A percentile compares a stretch with the other conserved stretches of the same genome.
These are phyloP conservation scores for Liopterus haemorrhoidalis DNA, from an alignment of 2,888 invertebrate genomes.

Conservation along the genomic window DNA sequence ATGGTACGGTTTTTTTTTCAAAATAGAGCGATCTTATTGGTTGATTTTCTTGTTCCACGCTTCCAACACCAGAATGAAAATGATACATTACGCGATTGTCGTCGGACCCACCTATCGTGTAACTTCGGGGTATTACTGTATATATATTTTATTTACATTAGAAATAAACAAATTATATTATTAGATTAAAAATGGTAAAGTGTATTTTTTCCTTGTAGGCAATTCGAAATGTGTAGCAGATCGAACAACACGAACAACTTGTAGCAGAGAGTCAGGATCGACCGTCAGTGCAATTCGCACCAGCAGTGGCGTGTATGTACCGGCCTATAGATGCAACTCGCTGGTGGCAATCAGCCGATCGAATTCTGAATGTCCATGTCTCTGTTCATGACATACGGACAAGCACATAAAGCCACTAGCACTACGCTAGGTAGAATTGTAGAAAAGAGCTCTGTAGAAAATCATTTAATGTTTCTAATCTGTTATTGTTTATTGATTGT, in stretches of 20 bases:
- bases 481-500: not conserved
- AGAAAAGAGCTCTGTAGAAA: not conserved
- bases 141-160: no score
- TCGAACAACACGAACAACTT: conserved; percentile 26
- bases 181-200: no score
- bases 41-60: no score
- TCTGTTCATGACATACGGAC: conserved; percentile 43
- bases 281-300: conserved; percentile 7
- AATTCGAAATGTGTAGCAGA: no score
- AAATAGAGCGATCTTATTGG: no score
- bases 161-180: no score
- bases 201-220: no score
- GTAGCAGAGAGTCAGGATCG: conserved; percentile 36
- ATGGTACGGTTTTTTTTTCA: no score
- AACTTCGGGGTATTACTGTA: no score
- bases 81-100: no score
- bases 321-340: conserved; percentile 32
- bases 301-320: conserved; percentile 26
- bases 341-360: conserved; percentile 23
- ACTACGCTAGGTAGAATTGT: conserved; percentile 42
- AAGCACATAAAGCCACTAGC: conserved; percentile 26
- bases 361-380: conserved; percentile 42
- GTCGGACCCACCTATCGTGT: no score
- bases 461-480: not conserved
- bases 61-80: no score